Base-by-base conservation (phyloP, 35 echinoderm and acorn worm genomes). In the Amphiura filiformis region DNA sequence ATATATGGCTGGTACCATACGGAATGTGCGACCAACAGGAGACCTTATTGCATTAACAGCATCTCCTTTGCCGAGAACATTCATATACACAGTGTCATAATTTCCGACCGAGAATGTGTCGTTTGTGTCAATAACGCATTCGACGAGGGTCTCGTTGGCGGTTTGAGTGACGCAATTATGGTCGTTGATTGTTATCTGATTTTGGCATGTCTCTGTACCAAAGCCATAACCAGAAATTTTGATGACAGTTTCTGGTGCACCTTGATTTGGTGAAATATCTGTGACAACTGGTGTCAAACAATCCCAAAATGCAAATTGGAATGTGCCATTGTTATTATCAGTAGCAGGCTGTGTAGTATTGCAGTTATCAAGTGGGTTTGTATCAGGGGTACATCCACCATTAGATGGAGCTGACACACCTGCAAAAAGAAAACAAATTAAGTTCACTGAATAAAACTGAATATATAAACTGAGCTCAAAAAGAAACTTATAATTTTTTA, bases 141-240 rank as follows among this genome's bases (percentile, higher is more conserved):
- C 39, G 65, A 94, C 56, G 0, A 34, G 1, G 7, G 81, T 81
- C 5, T 52, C 15, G 12, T 77, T 88, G 26, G 82, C 84, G 39
- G 78, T 70, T 23, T 36, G 31, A 0, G 84, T 61, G 31, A 39
- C 76, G 56, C 92, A 94, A 15, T 36, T 7, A 70, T 90, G 84
- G 14, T 56, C 83, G 13, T 82, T 78, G 36, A 90, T 81, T 1
- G 30, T 40, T 34, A 90, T 82, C 40, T 86, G 77, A 87, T 84
- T 90, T 34, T 94, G 76, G 35, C 92, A 90, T 20, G 42, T 20
- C 0, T 38, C 30, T 14, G 34, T 77, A 39, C 87, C 85, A 76
- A 94, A 94, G 35, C 92, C 92, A n/a, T 32, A 44, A 9, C 92
- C 92, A 23, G 35, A 75, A 34, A 94, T 90, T 65, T 35, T 87